Conservation (phyloP, 2,113 vertebrate genomes). For the Psephotus haematonotus region DNA sequence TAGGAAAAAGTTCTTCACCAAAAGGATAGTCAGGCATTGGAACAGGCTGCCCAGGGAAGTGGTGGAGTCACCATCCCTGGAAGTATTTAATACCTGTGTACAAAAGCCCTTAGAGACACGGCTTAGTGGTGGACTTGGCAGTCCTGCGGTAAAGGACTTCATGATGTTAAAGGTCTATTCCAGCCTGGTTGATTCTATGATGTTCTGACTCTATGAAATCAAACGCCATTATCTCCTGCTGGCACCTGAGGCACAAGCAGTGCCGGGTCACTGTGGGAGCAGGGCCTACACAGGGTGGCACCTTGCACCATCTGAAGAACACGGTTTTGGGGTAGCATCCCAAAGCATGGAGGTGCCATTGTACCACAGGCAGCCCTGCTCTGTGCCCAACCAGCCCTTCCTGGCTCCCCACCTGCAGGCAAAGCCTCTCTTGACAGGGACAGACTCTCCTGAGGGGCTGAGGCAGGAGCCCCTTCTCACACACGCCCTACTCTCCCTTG, state of each 20-base stretch:
- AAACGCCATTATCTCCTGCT: not conserved
- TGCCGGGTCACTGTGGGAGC: rapidly evolving
- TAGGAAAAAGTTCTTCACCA: not conserved
- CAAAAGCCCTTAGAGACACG: not conserved
- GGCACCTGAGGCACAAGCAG: not conserved
- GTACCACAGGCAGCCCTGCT: not conserved
- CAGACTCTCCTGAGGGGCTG: rapidly evolving
- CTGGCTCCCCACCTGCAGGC: not conserved
- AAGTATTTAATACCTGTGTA: not conserved
- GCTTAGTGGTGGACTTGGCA: not conserved
- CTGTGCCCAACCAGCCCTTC: rapidly evolving
- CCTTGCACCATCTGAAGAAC: rapidly evolving
- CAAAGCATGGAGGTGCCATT: no score
- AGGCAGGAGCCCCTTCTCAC: not conserved
- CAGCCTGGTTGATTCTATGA: not conserved
- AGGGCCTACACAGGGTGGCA: rapidly evolving
- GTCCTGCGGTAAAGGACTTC: not conserved
- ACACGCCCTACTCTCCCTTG: rapidly evolving
- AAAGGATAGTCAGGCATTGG: not conserved
- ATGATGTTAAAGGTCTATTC: not conserved
- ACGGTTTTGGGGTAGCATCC: rapidly evolving
- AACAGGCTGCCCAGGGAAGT: not conserved
- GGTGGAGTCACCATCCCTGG: not conserved
- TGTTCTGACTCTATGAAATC: not conserved
- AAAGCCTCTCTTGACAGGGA: not conserved